phyloP scores from a whole-genome alignment of 2,888 invertebrate species.

The Bugula neritina region DNA sequence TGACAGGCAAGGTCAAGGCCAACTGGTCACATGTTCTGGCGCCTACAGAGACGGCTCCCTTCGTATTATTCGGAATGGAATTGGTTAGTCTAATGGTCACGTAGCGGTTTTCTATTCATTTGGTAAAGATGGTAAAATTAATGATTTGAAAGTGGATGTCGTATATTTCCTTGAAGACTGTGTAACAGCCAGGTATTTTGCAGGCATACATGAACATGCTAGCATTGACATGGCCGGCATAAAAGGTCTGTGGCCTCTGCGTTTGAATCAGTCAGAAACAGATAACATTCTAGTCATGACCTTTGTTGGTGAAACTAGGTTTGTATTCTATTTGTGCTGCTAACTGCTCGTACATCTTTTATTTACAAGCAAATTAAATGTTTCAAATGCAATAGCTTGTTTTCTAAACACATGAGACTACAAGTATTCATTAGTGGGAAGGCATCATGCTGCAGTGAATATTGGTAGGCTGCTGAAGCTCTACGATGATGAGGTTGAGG shows the following conservation, averaged over 20 bases:
- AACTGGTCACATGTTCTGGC: conserved; percentile 95
- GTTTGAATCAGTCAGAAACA: conserved; percentile 59
- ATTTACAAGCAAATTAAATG: too few relatives aligned
- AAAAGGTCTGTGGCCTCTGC: conserved; percentile 96
- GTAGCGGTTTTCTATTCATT: not conserved
- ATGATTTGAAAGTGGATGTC: too few relatives aligned
- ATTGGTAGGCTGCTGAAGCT: conserved; percentile 18
- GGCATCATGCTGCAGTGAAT: not conserved
- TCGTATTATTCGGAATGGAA: conserved; percentile 93
- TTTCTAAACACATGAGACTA: too few relatives aligned
- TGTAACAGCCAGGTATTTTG: too few relatives aligned
- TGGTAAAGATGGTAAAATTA: too few relatives aligned
- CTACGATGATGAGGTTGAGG: conserved; percentile 85
- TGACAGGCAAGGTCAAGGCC: conserved; percentile 78
- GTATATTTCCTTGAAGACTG: too few relatives aligned
- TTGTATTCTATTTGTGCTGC: too few relatives aligned
- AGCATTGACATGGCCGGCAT: conserved; percentile 93
- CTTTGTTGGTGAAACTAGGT: conserved; percentile 92
- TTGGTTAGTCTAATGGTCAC: conserved; percentile 60
- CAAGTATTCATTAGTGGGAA: not conserved
- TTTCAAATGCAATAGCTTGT: too few relatives aligned
- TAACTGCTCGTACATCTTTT: too few relatives aligned
- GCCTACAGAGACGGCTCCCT: conserved; percentile 94
- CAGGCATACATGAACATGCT: conserved; percentile 83
- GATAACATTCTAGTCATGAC: conserved; percentile 89